A percentile compares a stretch with the other conserved stretches of the same genome.
Conservation (phyloP, 2,888 invertebrate species). For the Nemapogon koenigi region DNA sequence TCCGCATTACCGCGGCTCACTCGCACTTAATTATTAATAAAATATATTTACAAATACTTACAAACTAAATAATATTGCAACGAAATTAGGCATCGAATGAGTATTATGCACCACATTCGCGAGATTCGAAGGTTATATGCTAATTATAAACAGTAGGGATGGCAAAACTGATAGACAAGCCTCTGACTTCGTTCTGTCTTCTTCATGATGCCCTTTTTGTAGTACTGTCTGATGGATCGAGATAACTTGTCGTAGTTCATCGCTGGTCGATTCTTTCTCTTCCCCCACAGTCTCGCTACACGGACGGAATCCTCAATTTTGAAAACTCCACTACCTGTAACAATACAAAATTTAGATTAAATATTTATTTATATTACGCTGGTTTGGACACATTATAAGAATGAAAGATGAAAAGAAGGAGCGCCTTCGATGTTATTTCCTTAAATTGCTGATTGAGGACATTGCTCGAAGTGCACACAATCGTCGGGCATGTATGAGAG, state of each 20-base stretch:
- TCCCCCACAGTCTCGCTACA: conserved; percentile 98
- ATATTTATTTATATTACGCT: no score
- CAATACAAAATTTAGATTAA: no score
- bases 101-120: neutral
- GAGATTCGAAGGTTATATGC: neutral
- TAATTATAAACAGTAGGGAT: conserved; percentile 83
- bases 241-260: conserved; percentile 99
- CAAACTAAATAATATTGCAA: conserved; percentile 20
- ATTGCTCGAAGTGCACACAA: no score
- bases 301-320: conserved; percentile 98
- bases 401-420: no score
- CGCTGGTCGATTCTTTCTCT: conserved; percentile 96
- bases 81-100: conserved; percentile 10
- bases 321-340: conserved; percentile 84
- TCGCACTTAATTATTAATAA: conserved; percentile 31
- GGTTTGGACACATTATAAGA: no score
- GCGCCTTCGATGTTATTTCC: no score
- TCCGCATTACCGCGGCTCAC: conserved; percentile 59
- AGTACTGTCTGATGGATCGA: conserved; percentile 96
- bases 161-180: conserved; percentile 98
- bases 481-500: no score
- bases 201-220: conserved; percentile 99
- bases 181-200: conserved; percentile 98
- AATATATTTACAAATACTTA: conserved; percentile 20
- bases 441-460: no score